These are phyloP conservation scores for Diorhabda elongata DNA, from an alignment of 1,140 invertebrate species.

Conservation along the genomic window DNA sequence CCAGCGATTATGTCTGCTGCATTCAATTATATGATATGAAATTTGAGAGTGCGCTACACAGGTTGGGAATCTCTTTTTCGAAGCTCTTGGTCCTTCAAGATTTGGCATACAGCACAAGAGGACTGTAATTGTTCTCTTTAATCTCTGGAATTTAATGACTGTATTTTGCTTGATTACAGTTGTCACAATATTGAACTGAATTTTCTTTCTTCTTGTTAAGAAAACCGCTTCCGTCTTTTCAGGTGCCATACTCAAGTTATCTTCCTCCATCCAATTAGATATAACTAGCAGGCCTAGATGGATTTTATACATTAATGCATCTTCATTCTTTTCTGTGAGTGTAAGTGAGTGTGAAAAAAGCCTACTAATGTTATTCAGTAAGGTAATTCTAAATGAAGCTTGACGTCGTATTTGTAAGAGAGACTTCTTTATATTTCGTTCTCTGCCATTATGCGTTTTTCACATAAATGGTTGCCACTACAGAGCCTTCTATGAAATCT, in stretches of 20 bases:
- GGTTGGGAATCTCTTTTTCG: too few relatives aligned
- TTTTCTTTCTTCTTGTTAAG: conserved; percentile 22
- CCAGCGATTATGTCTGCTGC: too few relatives aligned
- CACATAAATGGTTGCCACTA: neutral
- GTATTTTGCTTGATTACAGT: too few relatives aligned
- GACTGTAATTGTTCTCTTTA: too few relatives aligned
- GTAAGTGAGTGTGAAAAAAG: conserved; percentile 4
- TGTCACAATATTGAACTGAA: too few relatives aligned
- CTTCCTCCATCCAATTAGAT: conserved; percentile 22
- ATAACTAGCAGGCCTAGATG: neutral
- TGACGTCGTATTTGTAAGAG: conserved; percentile 45
- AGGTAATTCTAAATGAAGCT: conserved; percentile 46
- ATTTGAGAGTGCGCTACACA: too few relatives aligned
- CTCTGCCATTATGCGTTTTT: conserved; percentile 21
- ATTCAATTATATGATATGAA: too few relatives aligned
- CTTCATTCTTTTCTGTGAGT: conserved; percentile 16
- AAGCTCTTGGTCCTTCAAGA: too few relatives aligned
- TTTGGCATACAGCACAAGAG: too few relatives aligned
- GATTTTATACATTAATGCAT: neutral
- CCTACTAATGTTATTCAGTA: conserved; percentile 22
- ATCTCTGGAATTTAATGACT: too few relatives aligned
- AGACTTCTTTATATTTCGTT: conserved; percentile 46
- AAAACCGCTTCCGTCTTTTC: conserved; percentile 32
- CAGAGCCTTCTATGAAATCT: conserved; percentile 29
- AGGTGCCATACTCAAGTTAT: conserved; percentile 21